Conservation (phyloP, 2,888 invertebrate species). For the Ochlodes sylvanus region DNA sequence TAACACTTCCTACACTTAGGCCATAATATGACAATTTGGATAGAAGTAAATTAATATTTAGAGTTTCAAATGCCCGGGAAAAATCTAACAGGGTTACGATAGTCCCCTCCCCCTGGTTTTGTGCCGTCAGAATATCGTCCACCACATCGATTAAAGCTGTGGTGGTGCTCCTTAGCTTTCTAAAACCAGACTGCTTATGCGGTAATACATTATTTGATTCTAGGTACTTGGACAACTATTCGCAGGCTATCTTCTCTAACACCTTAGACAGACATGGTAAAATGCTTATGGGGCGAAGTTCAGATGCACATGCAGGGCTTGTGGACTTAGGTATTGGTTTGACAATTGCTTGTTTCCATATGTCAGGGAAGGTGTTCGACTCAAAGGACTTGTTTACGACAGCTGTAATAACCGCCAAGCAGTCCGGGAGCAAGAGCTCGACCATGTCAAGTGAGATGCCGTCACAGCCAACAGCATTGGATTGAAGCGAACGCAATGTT, state of each 20-base stretch:
- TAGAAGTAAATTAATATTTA: not conserved
- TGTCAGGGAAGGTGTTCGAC: not conserved
- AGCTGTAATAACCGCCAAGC: not conserved
- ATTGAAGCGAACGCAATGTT: not conserved
- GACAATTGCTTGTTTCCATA: not conserved
- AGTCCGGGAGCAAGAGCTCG: not conserved
- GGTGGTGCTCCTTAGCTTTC: not conserved
- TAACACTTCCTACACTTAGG: not conserved
- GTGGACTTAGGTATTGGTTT: not conserved
- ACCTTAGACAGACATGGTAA: conserved; percentile 1
- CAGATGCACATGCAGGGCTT: not conserved
- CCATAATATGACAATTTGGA: not conserved
- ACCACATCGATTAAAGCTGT: not conserved
- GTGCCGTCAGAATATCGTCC: too few species aligned
- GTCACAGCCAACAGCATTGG: not conserved
- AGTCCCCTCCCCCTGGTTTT: too few species aligned
- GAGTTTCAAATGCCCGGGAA: too few species aligned
- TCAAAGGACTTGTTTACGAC: not conserved
- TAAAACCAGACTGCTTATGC: not conserved
- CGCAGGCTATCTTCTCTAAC: not conserved
- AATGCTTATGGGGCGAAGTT: not conserved
- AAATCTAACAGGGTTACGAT: too few species aligned
- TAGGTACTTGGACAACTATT: not conserved
- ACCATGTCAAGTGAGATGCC: too few species aligned
- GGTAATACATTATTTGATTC: not conserved